phyloP scores from a whole-genome alignment of 2,888 invertebrate species.

The Gandaritis pyraliata region DNA sequence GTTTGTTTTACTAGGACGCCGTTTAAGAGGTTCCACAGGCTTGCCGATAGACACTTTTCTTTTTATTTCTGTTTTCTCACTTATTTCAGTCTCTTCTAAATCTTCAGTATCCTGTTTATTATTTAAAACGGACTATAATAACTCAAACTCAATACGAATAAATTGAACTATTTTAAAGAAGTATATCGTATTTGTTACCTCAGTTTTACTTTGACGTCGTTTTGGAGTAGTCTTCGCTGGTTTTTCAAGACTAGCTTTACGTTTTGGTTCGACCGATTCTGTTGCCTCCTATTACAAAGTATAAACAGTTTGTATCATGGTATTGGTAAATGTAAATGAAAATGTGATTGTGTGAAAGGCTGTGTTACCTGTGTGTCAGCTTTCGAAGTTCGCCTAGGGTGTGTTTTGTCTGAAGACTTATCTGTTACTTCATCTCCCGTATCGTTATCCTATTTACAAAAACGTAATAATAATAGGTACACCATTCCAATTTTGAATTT shows the following conservation, averaged over 20 bases:
- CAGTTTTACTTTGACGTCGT: conserved; percentile 56
- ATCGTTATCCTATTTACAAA: conserved; percentile 75
- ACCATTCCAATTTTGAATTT: conserved; percentile 5
- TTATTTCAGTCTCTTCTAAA: conserved; percentile 48
- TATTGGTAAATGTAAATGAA: conserved; percentile 21
- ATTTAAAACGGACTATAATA: background rate
- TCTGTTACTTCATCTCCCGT: conserved; percentile 67
- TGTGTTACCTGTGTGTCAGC: conserved; percentile 64
- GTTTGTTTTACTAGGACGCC: conserved; percentile 51
- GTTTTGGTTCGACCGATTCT: conserved; percentile 59
- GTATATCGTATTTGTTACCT: conserved; percentile 51
- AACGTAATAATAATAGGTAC: conserved; percentile 42
- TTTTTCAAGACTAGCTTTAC: conserved; percentile 58
- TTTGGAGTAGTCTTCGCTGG: conserved; percentile 39
- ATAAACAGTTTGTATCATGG: conserved; percentile 27
- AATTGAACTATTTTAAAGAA: too few relatives aligned
- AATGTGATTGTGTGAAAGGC: conserved; percentile 43
- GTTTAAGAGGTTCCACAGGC: conserved; percentile 53
- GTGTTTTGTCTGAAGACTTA: conserved; percentile 71
- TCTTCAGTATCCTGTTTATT: conserved; percentile 54
- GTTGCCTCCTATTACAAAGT: conserved; percentile 57
- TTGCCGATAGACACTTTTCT: conserved; percentile 49
- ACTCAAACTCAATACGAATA: too few relatives aligned
- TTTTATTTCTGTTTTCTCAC: conserved; percentile 51
- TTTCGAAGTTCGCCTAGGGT: conserved; percentile 77